Evolutionary conservation across 2,113 vertebrate species (phyloP).

Genomic region (Heloderma charlesbogerti): DNA sequence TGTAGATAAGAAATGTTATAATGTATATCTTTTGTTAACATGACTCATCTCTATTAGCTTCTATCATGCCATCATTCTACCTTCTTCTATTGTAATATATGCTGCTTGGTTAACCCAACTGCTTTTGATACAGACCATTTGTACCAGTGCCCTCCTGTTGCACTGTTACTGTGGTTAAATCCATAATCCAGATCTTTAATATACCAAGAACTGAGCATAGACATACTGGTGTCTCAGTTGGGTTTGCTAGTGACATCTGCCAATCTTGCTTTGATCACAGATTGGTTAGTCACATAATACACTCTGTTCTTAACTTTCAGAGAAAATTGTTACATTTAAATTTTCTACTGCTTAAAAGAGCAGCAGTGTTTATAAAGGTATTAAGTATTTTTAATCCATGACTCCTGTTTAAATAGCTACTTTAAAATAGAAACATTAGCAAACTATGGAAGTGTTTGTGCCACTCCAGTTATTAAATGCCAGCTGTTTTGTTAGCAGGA

Average conservation of each 20-base stretch:
- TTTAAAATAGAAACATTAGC: background rate
- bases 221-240: slow-evolving; percentile 48
- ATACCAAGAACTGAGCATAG: slow-evolving; percentile 40
- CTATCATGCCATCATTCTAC: background rate
- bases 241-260: background rate
- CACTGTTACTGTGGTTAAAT: slow-evolving; percentile 47
- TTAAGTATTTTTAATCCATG: rapidly evolving
- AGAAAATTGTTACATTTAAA: slow-evolving; percentile 7
- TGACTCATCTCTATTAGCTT: background rate
- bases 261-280: slow-evolving; percentile 41
- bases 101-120: slow-evolving; percentile 31
- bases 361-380: background rate
- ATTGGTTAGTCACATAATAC: slow-evolving; percentile 39
- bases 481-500: background rate
- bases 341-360: slow-evolving; percentile 24
- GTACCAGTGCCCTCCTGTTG: slow-evolving; percentile 55
- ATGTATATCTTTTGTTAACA: rapidly evolving
- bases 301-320: slow-evolving; percentile 23
- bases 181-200: slow-evolving; percentile 54
- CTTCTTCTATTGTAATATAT: background rate
- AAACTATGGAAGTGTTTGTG: background rate
- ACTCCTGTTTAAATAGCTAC: background rate
- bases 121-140: slow-evolving; percentile 42
- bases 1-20: background rate
- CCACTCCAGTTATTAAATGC: background rate